phyloP scores from a whole-genome alignment of 1,140 invertebrate species.

The Bombus superbus region DNA sequence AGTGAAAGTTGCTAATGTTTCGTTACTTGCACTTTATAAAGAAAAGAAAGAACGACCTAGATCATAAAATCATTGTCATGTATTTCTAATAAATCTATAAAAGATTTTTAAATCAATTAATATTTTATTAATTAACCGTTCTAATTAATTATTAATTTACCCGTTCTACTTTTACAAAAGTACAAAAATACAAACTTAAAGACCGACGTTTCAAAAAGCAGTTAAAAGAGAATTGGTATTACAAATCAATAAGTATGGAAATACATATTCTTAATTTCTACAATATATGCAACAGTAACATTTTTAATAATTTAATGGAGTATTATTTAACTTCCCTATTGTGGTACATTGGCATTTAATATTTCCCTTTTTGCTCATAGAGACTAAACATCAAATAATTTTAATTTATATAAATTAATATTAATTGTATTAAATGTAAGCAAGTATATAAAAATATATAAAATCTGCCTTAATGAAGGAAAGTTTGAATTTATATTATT shows the following conservation, averaged over 20 bases:
- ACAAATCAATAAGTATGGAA: background rate
- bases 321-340: slow-evolving; percentile 20
- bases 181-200: slow-evolving; percentile 7
- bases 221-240: background rate
- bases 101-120: slow-evolving; percentile 56
- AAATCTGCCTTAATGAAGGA: slow-evolving; percentile 56
- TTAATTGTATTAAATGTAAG: background rate
- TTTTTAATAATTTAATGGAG: slow-evolving; percentile 63
- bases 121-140: slow-evolving; percentile 27
- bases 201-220: background rate
- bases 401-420: background rate
- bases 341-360: slow-evolving; percentile 33
- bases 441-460: background rate
- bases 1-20: slow-evolving; percentile 99
- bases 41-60: slow-evolving; percentile 99
- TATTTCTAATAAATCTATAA: slow-evolving; percentile 70
- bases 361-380: slow-evolving; percentile 58
- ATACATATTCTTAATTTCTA: slow-evolving; percentile 54
- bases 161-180: background rate
- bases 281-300: slow-evolving; percentile 50
- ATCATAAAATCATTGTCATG: slow-evolving; percentile 88
- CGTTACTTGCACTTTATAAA: slow-evolving; percentile 98
- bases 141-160: no score
- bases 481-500: slow-evolving; percentile 49
- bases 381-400: slow-evolving; percentile 58